Conservation (phyloP, 2,113 vertebrate species). For the Otis tarda region DNA sequence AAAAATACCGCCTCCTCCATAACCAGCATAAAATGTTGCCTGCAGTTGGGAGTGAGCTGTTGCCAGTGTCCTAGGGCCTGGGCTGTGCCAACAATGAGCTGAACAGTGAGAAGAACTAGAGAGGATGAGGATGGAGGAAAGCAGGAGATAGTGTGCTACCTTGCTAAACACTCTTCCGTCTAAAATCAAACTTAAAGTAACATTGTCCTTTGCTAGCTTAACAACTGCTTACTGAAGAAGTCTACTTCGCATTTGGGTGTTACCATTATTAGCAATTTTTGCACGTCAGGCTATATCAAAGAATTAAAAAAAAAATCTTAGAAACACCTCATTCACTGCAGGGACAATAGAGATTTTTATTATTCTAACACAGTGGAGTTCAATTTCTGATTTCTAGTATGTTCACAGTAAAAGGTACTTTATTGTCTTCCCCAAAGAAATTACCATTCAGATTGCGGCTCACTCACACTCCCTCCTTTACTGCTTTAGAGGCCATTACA, state of each 20-base stretch:
- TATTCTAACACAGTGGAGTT: neutral
- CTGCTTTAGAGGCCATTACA: neutral
- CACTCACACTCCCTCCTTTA: neutral
- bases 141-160: neutral
- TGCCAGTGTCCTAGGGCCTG: neutral
- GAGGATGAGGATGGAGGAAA: neutral
- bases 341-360: neutral
- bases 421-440: neutral
- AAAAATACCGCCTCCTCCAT: neutral
- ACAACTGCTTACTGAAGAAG: neutral
- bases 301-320: neutral
- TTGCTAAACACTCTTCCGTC: neutral
- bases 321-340: neutral
- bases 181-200: neutral
- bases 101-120: neutral
- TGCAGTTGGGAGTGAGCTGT: neutral
- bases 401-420: neutral
- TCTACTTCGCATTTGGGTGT: neutral
- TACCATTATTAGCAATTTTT: neutral
- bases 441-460: neutral
- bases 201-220: neutral
- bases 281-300: neutral
- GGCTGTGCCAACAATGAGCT: fast-evolving
- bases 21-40: neutral
- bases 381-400: neutral